A percentile compares a stretch with the other conserved stretches of the same genome.
Conservation (phyloP, 2,888 invertebrate species). For the Cheilosia vulpina region DNA sequence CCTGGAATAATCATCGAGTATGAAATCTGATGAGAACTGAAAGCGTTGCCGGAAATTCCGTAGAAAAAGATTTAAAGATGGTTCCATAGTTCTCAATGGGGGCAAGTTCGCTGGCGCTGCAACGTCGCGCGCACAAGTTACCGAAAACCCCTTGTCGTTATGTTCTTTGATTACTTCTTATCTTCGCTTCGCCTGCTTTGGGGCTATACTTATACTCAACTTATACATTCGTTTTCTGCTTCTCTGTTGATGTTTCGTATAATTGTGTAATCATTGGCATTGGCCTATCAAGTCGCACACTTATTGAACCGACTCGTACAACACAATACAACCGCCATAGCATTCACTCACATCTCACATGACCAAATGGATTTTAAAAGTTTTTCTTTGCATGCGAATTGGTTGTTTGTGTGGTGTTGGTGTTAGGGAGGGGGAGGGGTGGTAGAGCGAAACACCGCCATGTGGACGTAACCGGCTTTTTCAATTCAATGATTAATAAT, state of each 20-base stretch:
- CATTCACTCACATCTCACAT: slow-evolving; percentile 55
- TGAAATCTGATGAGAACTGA: slow-evolving; percentile 44
- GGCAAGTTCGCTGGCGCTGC: slow-evolving; percentile 8
- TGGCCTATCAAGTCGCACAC: slow-evolving; percentile 52
- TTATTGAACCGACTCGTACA: slow-evolving; percentile 31
- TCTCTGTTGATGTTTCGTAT: slow-evolving; percentile 65
- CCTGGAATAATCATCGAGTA: slow-evolving; percentile 57
- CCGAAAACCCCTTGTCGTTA: neutral
- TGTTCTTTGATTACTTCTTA: slow-evolving; percentile 26
- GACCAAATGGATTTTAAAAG: slow-evolving; percentile 42
- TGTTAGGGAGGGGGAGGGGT: neutral
- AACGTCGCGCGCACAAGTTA: neutral
- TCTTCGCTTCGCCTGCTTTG: slow-evolving; percentile 7
- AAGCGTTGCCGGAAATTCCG: slow-evolving; percentile 70
- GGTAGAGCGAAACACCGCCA: slow-evolving; percentile 35
- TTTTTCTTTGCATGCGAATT: slow-evolving; percentile 11
- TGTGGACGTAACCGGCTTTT: slow-evolving; percentile 60
- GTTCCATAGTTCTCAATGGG: slow-evolving; percentile 17
- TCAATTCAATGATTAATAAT: slow-evolving; percentile 56
- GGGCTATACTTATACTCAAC: neutral
- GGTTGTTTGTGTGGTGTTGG: neutral
- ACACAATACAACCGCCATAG: slow-evolving; percentile 17
- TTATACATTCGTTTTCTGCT: slow-evolving; percentile 12
- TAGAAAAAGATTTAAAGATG: slow-evolving; percentile 35
- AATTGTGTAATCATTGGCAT: slow-evolving; percentile 71